Percentiles rank a stretch among this genome's conserved stretches.
Evolutionary conservation across 2,888 invertebrate genomes (phyloP).

Genomic region (Schizotus pectinicornis): DNA sequence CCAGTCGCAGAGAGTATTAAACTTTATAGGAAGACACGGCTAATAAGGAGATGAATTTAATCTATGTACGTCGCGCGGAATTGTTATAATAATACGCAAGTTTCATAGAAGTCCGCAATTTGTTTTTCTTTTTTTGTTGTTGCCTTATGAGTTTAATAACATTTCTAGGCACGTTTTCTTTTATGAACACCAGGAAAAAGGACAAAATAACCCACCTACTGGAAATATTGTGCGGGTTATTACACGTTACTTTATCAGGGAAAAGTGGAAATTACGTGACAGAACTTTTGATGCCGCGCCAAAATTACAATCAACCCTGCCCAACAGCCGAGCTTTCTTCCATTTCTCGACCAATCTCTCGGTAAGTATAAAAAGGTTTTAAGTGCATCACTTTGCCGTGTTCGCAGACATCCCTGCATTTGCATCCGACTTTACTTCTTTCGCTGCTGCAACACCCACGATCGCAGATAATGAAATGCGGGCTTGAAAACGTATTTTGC

Average conservation of each 20-base stretch:
- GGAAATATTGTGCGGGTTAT: constrained; percentile 8
- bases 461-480: constrained; percentile 40
- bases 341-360: too few relatives aligned
- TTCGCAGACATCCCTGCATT: constrained; percentile 2
- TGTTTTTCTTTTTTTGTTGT: constrained; percentile 15
- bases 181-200: constrained; percentile 19
- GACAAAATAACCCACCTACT: constrained; percentile 18
- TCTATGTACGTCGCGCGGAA: constrained; percentile 10
- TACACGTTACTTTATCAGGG: constrained; percentile 3
- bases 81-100: constrained; percentile 5
- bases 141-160: constrained; percentile 11
- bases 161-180: constrained; percentile 25
- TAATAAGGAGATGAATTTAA: constrained; percentile 9
- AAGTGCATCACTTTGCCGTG: too few relatives aligned
- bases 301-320: not conserved
- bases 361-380: too few relatives aligned
- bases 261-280: constrained; percentile 20
- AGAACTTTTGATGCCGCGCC: not conserved
- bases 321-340: too few relatives aligned
- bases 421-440: constrained; percentile 2
- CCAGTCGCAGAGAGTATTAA: not conserved
- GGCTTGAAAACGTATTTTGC: constrained; percentile 40
- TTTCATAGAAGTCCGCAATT: constrained; percentile 13
- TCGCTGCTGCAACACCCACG: constrained; percentile 8
- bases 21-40: not conserved